Conservation (phyloP, 2,888 invertebrate genomes). For the Drosophila paramelanica region DNA sequence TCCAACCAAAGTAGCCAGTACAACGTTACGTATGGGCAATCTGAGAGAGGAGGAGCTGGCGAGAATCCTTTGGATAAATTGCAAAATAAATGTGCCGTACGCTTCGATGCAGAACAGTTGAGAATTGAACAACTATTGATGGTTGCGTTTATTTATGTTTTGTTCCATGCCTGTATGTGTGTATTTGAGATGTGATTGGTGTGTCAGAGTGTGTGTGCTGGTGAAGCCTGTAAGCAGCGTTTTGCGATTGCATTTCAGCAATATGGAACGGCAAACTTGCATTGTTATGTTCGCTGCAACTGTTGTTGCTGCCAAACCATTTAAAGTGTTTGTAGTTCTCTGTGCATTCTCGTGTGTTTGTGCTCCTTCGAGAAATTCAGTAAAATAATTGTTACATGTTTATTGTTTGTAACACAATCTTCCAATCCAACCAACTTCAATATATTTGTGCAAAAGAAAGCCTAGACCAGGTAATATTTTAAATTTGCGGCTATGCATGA, state of each 20-base stretch:
- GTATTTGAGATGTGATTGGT: not conserved
- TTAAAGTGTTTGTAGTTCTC: slow-evolving; percentile 9
- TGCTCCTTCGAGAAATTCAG: slow-evolving; percentile 7
- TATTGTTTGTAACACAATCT: slow-evolving; percentile 55
- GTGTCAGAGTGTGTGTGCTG: slow-evolving; percentile 22
- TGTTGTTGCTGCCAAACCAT: slow-evolving; percentile 40
- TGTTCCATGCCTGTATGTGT: slow-evolving; percentile 22
- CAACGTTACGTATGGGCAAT: not conserved
- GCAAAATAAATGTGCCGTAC: slow-evolving; percentile 56
- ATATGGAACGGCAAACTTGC: slow-evolving; percentile 52
- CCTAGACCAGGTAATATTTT: not conserved
- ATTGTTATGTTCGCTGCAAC: slow-evolving; percentile 58
- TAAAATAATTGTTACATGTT: slow-evolving; percentile 65
- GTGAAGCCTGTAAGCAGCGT: slow-evolving; percentile 55
- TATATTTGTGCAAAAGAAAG: slow-evolving; percentile 3
- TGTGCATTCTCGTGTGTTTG: slow-evolving; percentile 1
- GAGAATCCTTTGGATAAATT: slow-evolving; percentile 30
- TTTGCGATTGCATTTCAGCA: slow-evolving; percentile 63
- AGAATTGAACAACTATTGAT: slow-evolving; percentile 71
- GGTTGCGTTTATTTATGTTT: slow-evolving; percentile 69
- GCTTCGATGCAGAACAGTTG: slow-evolving; percentile 45
- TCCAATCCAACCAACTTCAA: slow-evolving; percentile 1
- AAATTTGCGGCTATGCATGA: too few species aligned
- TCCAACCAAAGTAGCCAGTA: slow-evolving; percentile 6
- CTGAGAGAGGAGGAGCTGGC: too few species aligned